Evolutionary conservation across 2,113 vertebrate species (phyloP).

Genomic region (Upupa epops): DNA sequence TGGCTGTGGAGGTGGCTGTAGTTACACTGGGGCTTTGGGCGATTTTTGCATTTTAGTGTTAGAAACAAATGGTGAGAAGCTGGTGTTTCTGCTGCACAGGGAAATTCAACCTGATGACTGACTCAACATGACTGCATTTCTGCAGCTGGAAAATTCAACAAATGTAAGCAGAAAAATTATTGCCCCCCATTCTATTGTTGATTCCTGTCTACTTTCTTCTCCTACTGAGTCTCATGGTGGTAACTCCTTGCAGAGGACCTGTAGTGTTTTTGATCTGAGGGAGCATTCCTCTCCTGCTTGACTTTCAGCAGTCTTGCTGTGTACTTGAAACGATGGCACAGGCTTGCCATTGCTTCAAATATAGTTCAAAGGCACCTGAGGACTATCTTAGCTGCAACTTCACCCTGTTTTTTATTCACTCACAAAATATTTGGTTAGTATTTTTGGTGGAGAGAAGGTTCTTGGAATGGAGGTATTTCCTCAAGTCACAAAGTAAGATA

Average conservation of each 20-base stretch:
- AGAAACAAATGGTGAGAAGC: background rate
- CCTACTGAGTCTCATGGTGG: background rate
- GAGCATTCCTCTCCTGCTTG: background rate
- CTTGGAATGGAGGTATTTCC: background rate
- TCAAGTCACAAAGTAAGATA: background rate
- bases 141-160: background rate
- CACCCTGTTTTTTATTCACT: background rate
- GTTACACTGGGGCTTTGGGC: background rate
- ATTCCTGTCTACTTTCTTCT: background rate
- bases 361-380: background rate
- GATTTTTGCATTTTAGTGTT: background rate
- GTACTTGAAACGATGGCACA: background rate
- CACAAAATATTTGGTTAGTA: slow-evolving; percentile 7
- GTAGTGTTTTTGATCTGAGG: fast-evolving
- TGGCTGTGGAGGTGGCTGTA: background rate
- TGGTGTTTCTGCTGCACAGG: background rate
- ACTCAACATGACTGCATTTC: background rate
- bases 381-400: background rate
- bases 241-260: background rate
- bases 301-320: background rate
- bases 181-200: background rate
- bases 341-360: background rate
- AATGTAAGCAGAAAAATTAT: background rate
- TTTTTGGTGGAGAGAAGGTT: background rate
- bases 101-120: background rate